Base-by-base conservation (phyloP, 1,140 invertebrate genomes). In the Zelostemma sp. region DNA sequence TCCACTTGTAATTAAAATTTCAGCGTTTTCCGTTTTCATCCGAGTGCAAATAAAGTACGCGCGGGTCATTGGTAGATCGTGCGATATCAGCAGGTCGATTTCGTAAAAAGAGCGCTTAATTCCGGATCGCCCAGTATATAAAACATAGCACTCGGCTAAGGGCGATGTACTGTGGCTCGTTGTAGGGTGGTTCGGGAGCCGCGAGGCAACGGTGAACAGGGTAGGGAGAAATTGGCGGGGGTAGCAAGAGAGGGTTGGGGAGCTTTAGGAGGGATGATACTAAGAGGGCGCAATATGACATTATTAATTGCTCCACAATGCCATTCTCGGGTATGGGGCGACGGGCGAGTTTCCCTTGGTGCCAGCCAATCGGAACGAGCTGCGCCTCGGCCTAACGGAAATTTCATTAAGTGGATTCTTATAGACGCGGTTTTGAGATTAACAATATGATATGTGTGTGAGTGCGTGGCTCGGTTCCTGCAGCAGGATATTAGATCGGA, bases 401-500 rank as follows among this genome's bases (percentile, higher is more conserved):
- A 79, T 82, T 83, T 83, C 81, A 83, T 83, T 80, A 80, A 79
- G 73, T 78, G 78, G 73, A 80, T 82, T 82, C 80, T 82, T 82
- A 82, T 75, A 79, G 73, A 74, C 77, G 74, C 72, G 76, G 78
- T 77, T 80, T 80, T 76, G 68, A 76, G 76, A 81, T 82, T 81
- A 80, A 82, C 77, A 80, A 78, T 81, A 76, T 79, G 76, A 78
- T 76, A 77, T 73, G 77, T 63, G 54, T 64, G 69, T 50, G 43
- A 48, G 47, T 65, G 53, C 70, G 65, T 57, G 55, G 21, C 60
- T 56, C 61, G 14, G 47, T 57, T 61, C 57, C 55, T 70, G 45
- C 68, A 65, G 61, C n/a, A n/a, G n/a, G 77, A 80, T 80, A 80
- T 80, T 80, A 80, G 76, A 78, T 79, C 73, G 67, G 70, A 68